Evolutionary conservation across 2,113 vertebrate genomes (phyloP), one percentile per base, ranked within the genome.

Genomic region (Spea bombifrons): DNA sequence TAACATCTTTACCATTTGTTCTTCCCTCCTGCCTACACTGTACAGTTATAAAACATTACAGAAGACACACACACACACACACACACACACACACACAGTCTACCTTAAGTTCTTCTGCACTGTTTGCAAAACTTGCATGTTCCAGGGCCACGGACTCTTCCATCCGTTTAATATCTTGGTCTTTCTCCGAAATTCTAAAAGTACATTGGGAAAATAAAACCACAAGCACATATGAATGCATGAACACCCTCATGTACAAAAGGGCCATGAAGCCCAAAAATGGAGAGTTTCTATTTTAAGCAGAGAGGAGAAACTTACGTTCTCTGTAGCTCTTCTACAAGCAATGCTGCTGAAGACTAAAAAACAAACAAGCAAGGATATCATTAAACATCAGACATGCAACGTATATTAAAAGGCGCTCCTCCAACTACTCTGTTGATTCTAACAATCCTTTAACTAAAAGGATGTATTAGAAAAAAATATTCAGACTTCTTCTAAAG

Each of bases 241-340:
- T 30, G 30, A 30, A 30, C 30, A 30, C 50, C 50, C 50, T 2
- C 50, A 53, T 10, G 10, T 6, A 53, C 7, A 53, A 6, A 10
- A 10, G 50, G 7, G 50, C 50, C 50, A 10, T 10, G 50, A 53
- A 6, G 7, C 50, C 50, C 50, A 6, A 53, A 6, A 53, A 10
- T 8, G 50, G 50, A 6, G 50, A 10, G 50, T 10, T 6, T 10
- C 50, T 6, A 6, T 1, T 1, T 10, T 10, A 6, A 6, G 7
- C 2, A 53, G 7, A 53, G 50, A 53, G 50, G 50, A 6, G 50
- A 83, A 72, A 83, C 96, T 97, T 90, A 99, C 97, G 96, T 93
- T 91, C 97, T 98, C 86, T 98, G 96, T 68, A 99, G 91, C 83
- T 99, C 96, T 83, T 99, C 97, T 84, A 97, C 94, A 86, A 97